Evolutionary conservation across 2,797 vertebrate genomes (phyloP).

Genomic region (Aulostomus chinensis): DNA sequence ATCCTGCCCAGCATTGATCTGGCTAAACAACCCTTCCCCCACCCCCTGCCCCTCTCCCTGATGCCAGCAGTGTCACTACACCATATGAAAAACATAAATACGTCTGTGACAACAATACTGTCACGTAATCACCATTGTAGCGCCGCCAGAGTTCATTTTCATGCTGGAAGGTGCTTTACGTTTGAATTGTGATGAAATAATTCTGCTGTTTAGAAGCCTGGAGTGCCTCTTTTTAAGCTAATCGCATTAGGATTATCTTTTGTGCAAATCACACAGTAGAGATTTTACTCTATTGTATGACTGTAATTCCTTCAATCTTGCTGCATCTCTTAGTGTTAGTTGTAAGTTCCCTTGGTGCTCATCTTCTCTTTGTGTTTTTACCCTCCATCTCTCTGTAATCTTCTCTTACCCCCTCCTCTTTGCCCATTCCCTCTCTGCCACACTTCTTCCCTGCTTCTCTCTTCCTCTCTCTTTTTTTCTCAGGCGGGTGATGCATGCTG

Average conservation of each 20-base stretch:
- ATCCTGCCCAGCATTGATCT: slow-evolving; percentile 56
- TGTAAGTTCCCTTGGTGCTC: slow-evolving; percentile 37
- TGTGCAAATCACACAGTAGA: slow-evolving; percentile 21
- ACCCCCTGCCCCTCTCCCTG: slow-evolving; percentile 15
- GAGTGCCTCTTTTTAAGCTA: not conserved
- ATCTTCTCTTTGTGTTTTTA: slow-evolving; percentile 49
- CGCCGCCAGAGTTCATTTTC: slow-evolving; percentile 4
- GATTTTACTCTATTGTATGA: slow-evolving; percentile 11
- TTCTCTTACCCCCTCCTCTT: slow-evolving; percentile 42
- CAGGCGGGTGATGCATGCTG: slow-evolving; percentile 72
- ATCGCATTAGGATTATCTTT: slow-evolving; percentile 15
- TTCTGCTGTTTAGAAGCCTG: no score
- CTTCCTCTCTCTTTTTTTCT: slow-evolving; percentile 57
- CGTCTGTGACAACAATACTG: slow-evolving; percentile 21
- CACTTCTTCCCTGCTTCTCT: slow-evolving; percentile 38
- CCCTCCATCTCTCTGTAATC: slow-evolving; percentile 38
- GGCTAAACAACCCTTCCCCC: slow-evolving; percentile 32
- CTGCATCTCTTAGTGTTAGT: slow-evolving; percentile 24
- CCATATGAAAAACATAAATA: slow-evolving; percentile 17
- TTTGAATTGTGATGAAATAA: no score
- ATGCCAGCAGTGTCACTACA: slow-evolving; percentile 28
- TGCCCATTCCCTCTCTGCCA: slow-evolving; percentile 45
- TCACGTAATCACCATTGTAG: slow-evolving; percentile 4
- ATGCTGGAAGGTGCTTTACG: not conserved
- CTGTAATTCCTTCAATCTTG: no score